These are phyloP conservation scores for Oxytorus armatus DNA, from an alignment of 2,888 invertebrate genomes.

Conservation along the genomic window DNA sequence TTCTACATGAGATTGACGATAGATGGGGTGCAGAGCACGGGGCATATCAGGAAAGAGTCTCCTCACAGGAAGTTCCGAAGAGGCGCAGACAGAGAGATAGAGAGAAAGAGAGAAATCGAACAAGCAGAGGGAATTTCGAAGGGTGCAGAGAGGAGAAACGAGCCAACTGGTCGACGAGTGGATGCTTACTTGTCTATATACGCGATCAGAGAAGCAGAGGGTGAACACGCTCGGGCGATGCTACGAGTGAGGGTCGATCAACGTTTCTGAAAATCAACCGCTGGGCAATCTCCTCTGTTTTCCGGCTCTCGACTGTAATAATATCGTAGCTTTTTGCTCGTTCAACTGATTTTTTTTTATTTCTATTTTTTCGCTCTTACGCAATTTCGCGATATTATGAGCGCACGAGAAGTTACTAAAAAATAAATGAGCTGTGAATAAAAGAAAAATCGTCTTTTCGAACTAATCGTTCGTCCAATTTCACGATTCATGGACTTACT, in stretches of 20 bases:
- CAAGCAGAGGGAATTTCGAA: slow-evolving; percentile 30
- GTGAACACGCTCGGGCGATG: slow-evolving; percentile 56
- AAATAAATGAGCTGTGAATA: slow-evolving; percentile 1
- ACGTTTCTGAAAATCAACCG: slow-evolving; percentile 62
- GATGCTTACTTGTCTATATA: slow-evolving; percentile 45
- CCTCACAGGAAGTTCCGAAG: slow-evolving; percentile 22
- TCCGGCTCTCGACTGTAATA: slow-evolving; percentile 44
- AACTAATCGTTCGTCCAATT: too few species aligned
- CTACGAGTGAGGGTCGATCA: slow-evolving; percentile 58
- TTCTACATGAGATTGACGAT: slow-evolving; percentile 30
- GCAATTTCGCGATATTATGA: background rate
- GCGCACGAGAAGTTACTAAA: background rate
- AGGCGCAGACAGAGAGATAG: too few species aligned
- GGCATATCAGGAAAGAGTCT: background rate
- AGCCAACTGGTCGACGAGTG: slow-evolving; percentile 45
- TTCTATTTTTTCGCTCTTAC: background rate
- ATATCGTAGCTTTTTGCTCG: slow-evolving; percentile 10
- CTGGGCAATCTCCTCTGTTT: slow-evolving; percentile 51
- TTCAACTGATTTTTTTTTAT: background rate
- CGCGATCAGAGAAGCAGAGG: slow-evolving; percentile 30
- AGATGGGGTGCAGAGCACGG: slow-evolving; percentile 6
- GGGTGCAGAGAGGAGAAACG: slow-evolving; percentile 15
- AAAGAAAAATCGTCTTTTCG: too few species aligned
- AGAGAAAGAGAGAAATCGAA: slow-evolving; percentile 17
- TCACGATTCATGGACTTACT: too few species aligned